phyloP scores from a whole-genome alignment of 2,113 vertebrate genomes.

The Thalassarche chlororhynchos region DNA sequence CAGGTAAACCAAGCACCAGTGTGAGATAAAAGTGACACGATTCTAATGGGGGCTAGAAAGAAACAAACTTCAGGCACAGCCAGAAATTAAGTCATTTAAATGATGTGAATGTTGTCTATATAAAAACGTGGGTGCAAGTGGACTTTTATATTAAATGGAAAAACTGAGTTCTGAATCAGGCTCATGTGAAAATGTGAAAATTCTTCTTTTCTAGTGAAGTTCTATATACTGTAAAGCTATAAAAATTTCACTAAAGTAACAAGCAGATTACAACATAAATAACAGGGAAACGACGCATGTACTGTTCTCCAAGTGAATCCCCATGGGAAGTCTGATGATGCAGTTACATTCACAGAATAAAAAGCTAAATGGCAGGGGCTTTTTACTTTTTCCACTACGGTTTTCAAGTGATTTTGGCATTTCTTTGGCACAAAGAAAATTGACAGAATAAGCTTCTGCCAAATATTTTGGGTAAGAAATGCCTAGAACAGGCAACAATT shows the following conservation, averaged over 20 bases:
- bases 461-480: neutral
- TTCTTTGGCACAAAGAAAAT: neutral
- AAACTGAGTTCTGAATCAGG: neutral
- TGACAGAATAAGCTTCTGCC: neutral
- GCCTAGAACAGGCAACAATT: neutral
- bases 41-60: neutral
- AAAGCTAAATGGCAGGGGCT: neutral
- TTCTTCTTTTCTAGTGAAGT: neutral
- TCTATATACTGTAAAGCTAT: neutral
- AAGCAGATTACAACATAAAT: neutral
- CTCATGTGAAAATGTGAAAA: neutral
- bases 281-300: neutral
- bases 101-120: neutral
- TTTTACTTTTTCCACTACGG: neutral
- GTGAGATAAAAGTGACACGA: neutral
- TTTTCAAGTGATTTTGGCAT: neutral
- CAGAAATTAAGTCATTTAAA: neutral
- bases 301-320: neutral
- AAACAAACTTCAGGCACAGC: neutral
- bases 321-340: neutral
- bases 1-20: neutral
- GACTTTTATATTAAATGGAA: neutral
- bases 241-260: neutral
- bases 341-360: conserved; percentile 10
- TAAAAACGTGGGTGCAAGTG: neutral